Conservation (phyloP, 2,888 invertebrate genomes). For the Augiades crinisus region DNA sequence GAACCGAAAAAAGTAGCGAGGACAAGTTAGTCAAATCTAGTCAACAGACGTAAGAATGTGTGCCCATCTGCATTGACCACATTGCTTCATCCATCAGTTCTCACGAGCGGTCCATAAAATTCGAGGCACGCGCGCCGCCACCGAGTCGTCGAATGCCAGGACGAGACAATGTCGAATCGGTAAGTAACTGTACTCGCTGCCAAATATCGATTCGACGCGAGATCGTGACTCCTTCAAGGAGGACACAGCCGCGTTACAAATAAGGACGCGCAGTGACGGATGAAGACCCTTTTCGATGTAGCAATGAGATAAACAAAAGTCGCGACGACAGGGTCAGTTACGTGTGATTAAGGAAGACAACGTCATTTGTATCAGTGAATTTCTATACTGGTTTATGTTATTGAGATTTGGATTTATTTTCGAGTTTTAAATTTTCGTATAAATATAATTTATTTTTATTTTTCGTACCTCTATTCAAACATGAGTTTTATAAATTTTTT, state of each 20-base stretch:
- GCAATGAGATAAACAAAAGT: not conserved
- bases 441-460: too few relatives aligned
- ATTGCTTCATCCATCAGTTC: constrained; percentile 60
- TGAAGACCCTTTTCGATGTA: constrained; percentile 18
- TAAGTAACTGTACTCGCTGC: constrained; percentile 71
- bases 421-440: too few relatives aligned
- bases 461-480: too few relatives aligned
- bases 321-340: not conserved
- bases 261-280: constrained; percentile 29
- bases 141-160: constrained; percentile 58
- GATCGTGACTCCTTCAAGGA: constrained; percentile 44
- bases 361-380: not conserved
- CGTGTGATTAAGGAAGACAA: not conserved
- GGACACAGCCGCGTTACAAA: constrained; percentile 40
- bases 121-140: constrained; percentile 56
- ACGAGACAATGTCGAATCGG: constrained; percentile 71
- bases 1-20: not conserved
- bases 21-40: not conserved
- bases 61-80: constrained; percentile 41
- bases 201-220: constrained; percentile 58
- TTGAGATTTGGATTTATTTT: too few relatives aligned
- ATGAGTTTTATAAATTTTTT: too few relatives aligned
- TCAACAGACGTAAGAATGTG: constrained; percentile 2
- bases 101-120: constrained; percentile 62
- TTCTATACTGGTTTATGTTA: too few relatives aligned